Conservation (phyloP, 2,888 invertebrate species). For the Synergus laeviventris region DNA sequence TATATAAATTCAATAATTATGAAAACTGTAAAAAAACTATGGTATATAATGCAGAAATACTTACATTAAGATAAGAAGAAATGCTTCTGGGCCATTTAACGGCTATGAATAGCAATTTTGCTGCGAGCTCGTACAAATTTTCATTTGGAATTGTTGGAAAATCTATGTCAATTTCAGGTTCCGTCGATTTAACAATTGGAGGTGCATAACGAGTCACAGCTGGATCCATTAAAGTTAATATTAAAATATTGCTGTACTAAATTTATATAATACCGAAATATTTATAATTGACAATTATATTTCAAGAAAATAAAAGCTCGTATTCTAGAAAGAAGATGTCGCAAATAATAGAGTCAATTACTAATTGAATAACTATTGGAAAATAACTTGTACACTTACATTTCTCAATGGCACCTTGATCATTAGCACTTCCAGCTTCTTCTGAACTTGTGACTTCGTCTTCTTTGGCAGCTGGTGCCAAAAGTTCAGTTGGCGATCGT, state of each 20-base stretch:
- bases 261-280: conserved; percentile 53
- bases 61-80: conserved; percentile 84
- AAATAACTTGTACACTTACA: conserved; percentile 10
- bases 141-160: conserved; percentile 79
- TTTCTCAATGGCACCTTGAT: conserved; percentile 44
- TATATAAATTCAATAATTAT: background rate
- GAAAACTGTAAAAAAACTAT: too few species aligned
- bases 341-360: too few species aligned
- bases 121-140: conserved; percentile 83
- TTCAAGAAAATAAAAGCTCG: too few species aligned
- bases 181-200: conserved; percentile 70
- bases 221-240: conserved; percentile 57
- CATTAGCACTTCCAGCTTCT: conserved; percentile 77
- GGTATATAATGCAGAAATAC: background rate
- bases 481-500: conserved; percentile 73
- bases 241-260: background rate
- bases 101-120: conserved; percentile 85
- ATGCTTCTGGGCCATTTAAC: conserved; percentile 90
- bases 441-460: conserved; percentile 88
- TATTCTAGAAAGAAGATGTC: too few species aligned
- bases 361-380: background rate
- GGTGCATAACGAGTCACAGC: conserved; percentile 61
- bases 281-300: background rate
- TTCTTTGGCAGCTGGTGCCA: conserved; percentile 79
- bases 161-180: conserved; percentile 74